These are phyloP conservation scores for Nomada goodeniana DNA, from an alignment of 2,888 invertebrate species.

Conservation along the genomic window DNA sequence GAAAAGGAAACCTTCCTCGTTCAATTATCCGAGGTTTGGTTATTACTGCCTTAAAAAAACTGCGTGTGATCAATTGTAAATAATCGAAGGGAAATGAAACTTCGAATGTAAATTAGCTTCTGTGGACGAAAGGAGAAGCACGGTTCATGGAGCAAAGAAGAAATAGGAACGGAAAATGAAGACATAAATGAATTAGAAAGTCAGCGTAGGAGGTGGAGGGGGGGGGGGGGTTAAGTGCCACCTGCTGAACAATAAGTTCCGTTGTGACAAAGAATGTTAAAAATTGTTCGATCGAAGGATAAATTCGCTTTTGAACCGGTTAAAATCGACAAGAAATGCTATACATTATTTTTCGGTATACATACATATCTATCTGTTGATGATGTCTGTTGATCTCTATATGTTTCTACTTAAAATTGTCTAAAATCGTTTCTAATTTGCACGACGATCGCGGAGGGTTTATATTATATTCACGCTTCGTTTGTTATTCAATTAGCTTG, in stretches of 20 bases:
- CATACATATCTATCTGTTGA: neutral
- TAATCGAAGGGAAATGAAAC: slow-evolving; percentile 16
- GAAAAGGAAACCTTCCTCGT: slow-evolving; percentile 3
- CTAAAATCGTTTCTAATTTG: slow-evolving; percentile 2
- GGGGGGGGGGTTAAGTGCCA: neutral
- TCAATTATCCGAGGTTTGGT: slow-evolving; percentile 6
- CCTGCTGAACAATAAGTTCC: neutral
- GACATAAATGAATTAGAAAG: neutral
- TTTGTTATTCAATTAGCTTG: slow-evolving; percentile 10
- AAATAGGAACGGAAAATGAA: neutral
- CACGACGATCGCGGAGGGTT: neutral
- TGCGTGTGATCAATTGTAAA: slow-evolving; percentile 45
- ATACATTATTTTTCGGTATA: neutral
- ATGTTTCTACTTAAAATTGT: slow-evolving; percentile 28
- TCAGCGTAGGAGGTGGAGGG: neutral
- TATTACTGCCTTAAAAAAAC: slow-evolving; percentile 44
- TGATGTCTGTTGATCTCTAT: slow-evolving; percentile 12
- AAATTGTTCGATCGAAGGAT: neutral
- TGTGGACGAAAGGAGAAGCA: neutral
- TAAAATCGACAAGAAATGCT: neutral
- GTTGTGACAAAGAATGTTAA: too few relatives aligned
- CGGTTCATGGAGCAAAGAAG: neutral
- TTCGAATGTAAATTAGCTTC: slow-evolving; percentile 24
- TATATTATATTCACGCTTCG: neutral
- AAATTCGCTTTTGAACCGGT: slow-evolving; percentile 27